Evolutionary conservation across 2,113 vertebrate species (phyloP).

Genomic region (Tachycineta bicolor): DNA sequence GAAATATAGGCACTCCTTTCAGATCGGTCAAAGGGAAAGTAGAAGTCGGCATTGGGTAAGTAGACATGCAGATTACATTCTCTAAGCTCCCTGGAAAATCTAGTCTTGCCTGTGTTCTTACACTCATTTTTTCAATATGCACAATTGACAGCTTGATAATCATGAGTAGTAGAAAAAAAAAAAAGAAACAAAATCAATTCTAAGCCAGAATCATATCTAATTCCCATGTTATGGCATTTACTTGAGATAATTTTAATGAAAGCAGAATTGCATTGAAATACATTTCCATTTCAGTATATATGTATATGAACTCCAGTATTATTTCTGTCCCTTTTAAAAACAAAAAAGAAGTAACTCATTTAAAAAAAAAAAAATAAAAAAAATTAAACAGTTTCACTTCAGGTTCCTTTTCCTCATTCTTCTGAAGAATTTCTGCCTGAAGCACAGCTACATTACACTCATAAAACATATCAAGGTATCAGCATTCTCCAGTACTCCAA

Average conservation of each 20-base stretch:
- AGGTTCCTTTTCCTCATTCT: conserved; percentile 2
- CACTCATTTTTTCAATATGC: neutral
- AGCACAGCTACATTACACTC: conserved; percentile 30
- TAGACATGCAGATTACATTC: neutral
- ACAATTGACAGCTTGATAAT: neutral
- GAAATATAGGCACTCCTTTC: neutral
- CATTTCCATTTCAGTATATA: neutral
- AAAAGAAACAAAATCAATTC: neutral
- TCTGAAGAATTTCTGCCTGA: conserved; percentile 61
- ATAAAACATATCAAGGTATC: conserved; percentile 49
- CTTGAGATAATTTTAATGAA: neutral
- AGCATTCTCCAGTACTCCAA: conserved; percentile 27
- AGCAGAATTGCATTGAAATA: neutral
- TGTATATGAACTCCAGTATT: neutral
- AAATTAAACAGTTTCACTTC: neutral
- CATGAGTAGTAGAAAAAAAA: neutral
- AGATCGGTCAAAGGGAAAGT: neutral
- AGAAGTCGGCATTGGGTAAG: neutral
- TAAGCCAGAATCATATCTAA: neutral
- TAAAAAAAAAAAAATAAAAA: no score
- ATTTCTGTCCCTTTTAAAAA: neutral
- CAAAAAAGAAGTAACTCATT: neutral
- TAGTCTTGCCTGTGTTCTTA: neutral
- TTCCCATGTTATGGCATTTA: neutral
- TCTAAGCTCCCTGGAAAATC: neutral